phyloP scores from a whole-genome alignment of 2,888 invertebrate genomes.

The Priocnemis perturbator region DNA sequence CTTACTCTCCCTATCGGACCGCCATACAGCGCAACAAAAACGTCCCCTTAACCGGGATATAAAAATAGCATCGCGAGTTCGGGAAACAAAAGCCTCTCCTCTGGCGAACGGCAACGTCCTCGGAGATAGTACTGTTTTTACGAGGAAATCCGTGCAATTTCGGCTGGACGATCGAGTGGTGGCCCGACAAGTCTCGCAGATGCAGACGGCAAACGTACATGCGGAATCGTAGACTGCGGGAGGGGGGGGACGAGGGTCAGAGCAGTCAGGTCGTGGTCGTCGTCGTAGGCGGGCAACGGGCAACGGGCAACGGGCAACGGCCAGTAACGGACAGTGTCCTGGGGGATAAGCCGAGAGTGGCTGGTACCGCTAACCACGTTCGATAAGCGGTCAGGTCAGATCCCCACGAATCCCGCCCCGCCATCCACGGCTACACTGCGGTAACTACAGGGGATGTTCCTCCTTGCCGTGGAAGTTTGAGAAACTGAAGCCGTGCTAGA shows the following conservation, averaged over 20 bases:
- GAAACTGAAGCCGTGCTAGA: constrained; percentile 33
- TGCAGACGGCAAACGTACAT: constrained; percentile 9
- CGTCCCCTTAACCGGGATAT: no score
- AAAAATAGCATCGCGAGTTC: no score
- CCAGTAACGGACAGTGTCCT: constrained; percentile 45
- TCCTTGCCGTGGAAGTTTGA: constrained; percentile 43
- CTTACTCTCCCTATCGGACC: no score
- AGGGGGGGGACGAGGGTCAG: neutral
- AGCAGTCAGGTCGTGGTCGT: neutral
- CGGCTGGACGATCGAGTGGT: neutral
- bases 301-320: constrained; percentile 12
- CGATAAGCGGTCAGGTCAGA: constrained; percentile 60
- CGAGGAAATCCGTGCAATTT: constrained; percentile 2
- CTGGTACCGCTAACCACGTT: constrained; percentile 58
- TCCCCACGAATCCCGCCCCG: constrained; percentile 43
- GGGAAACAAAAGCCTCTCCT: no score
- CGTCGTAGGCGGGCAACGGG: neutral
- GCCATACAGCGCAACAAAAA: no score
- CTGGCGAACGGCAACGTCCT: neutral
- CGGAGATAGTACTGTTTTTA: neutral
- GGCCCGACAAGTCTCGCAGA: neutral
- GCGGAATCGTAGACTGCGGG: neutral
- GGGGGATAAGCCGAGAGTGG: constrained; percentile 59
- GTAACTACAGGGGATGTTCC: constrained; percentile 40
- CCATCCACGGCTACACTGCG: constrained; percentile 9